Percentiles rank a stretch among this genome's conserved stretches.
phyloP scores from a whole-genome alignment of 2,113 vertebrate genomes.

The Apteryx owenii region DNA sequence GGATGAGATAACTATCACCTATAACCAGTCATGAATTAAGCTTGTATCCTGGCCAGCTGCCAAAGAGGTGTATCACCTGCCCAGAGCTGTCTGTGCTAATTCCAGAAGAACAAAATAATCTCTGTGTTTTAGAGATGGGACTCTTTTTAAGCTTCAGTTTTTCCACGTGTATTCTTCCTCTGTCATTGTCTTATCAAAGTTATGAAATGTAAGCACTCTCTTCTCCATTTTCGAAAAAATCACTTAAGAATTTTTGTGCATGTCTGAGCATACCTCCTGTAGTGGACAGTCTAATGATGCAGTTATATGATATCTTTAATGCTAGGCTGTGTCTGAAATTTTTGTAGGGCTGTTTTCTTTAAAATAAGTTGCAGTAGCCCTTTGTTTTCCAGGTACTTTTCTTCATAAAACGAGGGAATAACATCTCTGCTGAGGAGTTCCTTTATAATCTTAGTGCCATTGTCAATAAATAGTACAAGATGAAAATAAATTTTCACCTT shows the following conservation, averaged over 20 bases:
- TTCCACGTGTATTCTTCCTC: too few relatives aligned
- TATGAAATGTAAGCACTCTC: neutral
- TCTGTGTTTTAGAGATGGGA: too few relatives aligned
- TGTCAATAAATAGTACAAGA: neutral
- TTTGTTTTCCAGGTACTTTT: neutral
- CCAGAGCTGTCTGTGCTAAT: too few relatives aligned
- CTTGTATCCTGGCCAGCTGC: neutral
- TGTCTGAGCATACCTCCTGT: neutral
- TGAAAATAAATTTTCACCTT: neutral
- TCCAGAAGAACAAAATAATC: too few relatives aligned
- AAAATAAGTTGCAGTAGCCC: neutral
- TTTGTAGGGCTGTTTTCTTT: neutral
- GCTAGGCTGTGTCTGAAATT: neutral
- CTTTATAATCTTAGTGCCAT: neutral
- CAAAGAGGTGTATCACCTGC: too few relatives aligned
- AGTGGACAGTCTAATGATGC: too few relatives aligned
- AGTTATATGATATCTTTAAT: neutral
- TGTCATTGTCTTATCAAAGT: too few relatives aligned
- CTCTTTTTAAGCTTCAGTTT: too few relatives aligned
- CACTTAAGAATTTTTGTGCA: neutral
- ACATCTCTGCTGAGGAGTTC: neutral
- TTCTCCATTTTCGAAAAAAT: neutral
- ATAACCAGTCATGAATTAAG: neutral
- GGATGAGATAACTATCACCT: neutral
- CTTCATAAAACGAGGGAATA: neutral